A percentile compares a stretch with the other conserved stretches of the same genome.
These are phyloP conservation scores for Ancistrus triradiatus DNA, from an alignment of 2,113 vertebrate species.

Conservation along the genomic window DNA sequence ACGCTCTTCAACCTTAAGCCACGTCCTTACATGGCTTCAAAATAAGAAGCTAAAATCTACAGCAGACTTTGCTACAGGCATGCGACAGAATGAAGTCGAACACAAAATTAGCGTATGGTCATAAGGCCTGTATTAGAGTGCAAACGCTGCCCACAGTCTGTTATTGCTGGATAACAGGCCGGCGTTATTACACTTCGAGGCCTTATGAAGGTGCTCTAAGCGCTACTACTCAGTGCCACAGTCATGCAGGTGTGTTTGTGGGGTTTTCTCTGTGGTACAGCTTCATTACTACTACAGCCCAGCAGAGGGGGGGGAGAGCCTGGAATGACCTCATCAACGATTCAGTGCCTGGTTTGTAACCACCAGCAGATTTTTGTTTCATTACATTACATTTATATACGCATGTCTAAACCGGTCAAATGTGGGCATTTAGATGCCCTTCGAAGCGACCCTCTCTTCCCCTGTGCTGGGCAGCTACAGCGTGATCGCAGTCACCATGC, in stretches of 20 bases:
- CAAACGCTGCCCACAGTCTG: slow-evolving; percentile 12
- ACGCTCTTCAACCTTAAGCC: too few species aligned
- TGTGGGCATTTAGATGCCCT: background rate
- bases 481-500: slow-evolving; percentile 68
- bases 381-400: too few species aligned
- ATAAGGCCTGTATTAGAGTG: slow-evolving; percentile 41
- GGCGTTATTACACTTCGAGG: slow-evolving; percentile 41
- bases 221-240: slow-evolving; percentile 25
- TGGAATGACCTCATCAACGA: background rate
- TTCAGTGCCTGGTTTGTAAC: background rate
- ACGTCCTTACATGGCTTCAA: too few species aligned
- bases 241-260: slow-evolving; percentile 54
- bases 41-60: slow-evolving; percentile 13
- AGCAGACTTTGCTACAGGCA: slow-evolving; percentile 32
- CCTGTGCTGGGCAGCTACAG: slow-evolving; percentile 61
- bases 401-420: too few species aligned
- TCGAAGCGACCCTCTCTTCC: slow-evolving; percentile 59
- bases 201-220: slow-evolving; percentile 35
- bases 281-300: slow-evolving; percentile 51
- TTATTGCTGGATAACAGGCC: background rate
- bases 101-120: slow-evolving; percentile 12
- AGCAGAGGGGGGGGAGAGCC: slow-evolving; percentile 66
- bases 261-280: slow-evolving; percentile 30
- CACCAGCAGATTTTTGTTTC: background rate
- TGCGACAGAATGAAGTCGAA: slow-evolving; percentile 24